Base-by-base conservation (phyloP, 1,140 invertebrate genomes). In the Drosophila nannoptera region DNA sequence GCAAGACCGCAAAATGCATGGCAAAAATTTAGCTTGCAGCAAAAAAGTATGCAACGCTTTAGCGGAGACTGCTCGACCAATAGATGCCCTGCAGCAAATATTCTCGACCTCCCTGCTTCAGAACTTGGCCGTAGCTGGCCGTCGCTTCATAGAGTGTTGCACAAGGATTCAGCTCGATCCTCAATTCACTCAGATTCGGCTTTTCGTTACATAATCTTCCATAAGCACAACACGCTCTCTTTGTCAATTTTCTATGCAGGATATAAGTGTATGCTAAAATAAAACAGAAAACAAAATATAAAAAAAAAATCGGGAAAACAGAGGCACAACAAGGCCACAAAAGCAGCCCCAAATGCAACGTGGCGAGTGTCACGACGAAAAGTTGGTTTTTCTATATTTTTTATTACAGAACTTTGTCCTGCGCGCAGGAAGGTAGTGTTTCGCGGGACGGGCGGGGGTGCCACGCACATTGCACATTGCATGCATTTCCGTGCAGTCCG, bases 401-500 rank as follows among this genome's bases (percentile, higher is more conserved):
- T 76, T 84, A 83, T 84, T 78, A 49, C 69, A 58, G 59, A 83
- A 83, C 80, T 83, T 83, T 77, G 72, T 70, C 65, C 77, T 62
- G 52, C 50, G 31, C 2, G 40, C 4, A 36, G 11, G 5, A 9
- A 14, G 5, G 29, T 9, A n/a, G 62, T 31, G 31, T 40, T 22
- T 22, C 22, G 22, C 7, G 38, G 31, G 4, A 5, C 7, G 14
- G 35, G 54, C 48, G 63, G 40, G 40, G 40, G 40, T 12, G 40
- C 5, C 12, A 14, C 40, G 40, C 40, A 43, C 40, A 78, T 78
- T 55, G 76, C 73, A 84, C 72, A 78, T 77, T 70, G 70, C 65
- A 66, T 70, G 65, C 61, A 80, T 73, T 84, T 84, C 70, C 68
- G 64, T 65, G 72, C 38, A 46, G 38, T 43, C 54, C 54, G n/a